Evolutionary conservation across 2,113 vertebrate species (phyloP), one percentile per base, ranked within the genome.

Genomic region (Glaucidium brasilianum): DNA sequence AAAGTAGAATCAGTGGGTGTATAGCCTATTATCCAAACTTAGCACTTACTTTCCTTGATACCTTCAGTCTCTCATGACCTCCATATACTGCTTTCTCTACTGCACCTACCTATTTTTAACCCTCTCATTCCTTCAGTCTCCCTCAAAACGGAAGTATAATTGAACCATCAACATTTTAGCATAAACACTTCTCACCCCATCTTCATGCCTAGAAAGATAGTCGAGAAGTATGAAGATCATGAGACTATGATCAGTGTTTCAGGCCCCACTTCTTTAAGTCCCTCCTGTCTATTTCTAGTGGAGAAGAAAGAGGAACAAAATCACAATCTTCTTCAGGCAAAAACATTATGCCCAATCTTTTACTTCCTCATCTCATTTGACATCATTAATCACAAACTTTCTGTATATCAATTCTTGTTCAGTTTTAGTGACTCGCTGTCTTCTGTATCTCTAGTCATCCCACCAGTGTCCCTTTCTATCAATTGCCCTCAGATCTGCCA

Each of bases 141-240:
- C 53, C 85, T 69, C 90, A 73, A 72, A 85, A 79, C 60, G 85
- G 30, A 92, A 71, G 52, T 32, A 37, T 2, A 21, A 52, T 1
- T 52, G 23, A 85, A 63, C 68, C 18, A 15, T 62, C 21, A 29
- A 68, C n/a, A 43, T 83, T 68, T 87, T 50, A 58, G 60, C 35
- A 96, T 90, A 79, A 78, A 47, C 30, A 96, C 73, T 96, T 94
- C 77, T 64, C 84, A 78, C 69, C 49, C 90, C 64, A 62, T 92
- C 92, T 95, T 79, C 58, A 35, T 29, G 53, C 56, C 2, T 55
- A 85, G 71, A 92, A 76, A 37, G 11, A 60, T 0, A 75, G 34
- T 75, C 39, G 58, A 76, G 22, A 93, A 79, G 21, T 23, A 60
- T 18, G n/a, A 89, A 62, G 56, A 87, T 67, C 66, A 88, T 34